Conservation (phyloP, 2,888 invertebrate species). For the Heliconius ismenius region DNA sequence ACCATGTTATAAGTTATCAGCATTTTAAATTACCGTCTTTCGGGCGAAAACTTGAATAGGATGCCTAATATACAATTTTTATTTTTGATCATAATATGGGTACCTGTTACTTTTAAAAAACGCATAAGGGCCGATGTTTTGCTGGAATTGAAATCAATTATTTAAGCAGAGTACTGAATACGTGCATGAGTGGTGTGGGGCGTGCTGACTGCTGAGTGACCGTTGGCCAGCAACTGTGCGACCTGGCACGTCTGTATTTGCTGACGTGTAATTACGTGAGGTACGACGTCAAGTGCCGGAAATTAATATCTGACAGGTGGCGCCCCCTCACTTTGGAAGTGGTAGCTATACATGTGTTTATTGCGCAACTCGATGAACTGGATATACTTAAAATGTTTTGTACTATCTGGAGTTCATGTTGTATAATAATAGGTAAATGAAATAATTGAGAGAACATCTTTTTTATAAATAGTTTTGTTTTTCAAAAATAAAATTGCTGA, state of each 20-base stretch:
- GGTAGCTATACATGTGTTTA: slow-evolving; percentile 32
- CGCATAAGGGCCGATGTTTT: neutral
- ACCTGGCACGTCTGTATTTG: slow-evolving; percentile 55
- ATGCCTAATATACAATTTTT: too few species aligned
- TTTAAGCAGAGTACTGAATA: slow-evolving; percentile 20
- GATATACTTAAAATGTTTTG: neutral
- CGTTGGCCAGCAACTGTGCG: slow-evolving; percentile 39
- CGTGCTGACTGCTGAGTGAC: slow-evolving; percentile 10
- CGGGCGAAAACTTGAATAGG: too few species aligned
- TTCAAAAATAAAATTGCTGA: too few species aligned
- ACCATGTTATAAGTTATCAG: too few species aligned
- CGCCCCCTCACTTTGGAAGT: slow-evolving; percentile 48
- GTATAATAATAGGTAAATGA: neutral
- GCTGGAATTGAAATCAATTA: slow-evolving; percentile 11
- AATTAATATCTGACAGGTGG: slow-evolving; percentile 73
- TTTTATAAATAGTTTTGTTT: too few species aligned
- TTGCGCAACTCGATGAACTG: neutral
- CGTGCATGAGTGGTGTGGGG: slow-evolving; percentile 34
- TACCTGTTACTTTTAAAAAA: neutral
- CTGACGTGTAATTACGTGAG: slow-evolving; percentile 59
- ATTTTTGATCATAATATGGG: too few species aligned
- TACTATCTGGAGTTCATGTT: neutral
- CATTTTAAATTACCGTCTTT: too few species aligned
- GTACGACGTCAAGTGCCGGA: slow-evolving; percentile 65
- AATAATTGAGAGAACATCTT: too few species aligned